Percentiles rank a stretch among this genome's conserved stretches.
phyloP scores from a whole-genome alignment of 2,797 vertebrate genomes.

The Manis javanica region DNA sequence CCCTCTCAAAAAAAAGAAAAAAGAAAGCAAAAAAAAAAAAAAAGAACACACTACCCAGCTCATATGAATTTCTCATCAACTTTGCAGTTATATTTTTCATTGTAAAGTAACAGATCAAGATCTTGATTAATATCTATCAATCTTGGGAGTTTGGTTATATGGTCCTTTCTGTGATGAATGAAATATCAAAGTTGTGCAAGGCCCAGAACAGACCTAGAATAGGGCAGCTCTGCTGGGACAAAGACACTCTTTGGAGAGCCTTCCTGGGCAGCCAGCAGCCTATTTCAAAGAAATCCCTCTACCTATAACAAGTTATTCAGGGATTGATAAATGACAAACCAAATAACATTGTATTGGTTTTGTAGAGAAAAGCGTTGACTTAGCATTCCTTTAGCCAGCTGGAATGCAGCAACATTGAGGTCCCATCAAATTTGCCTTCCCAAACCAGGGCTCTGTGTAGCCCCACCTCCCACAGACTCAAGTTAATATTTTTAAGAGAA shows the following conservation, averaged over 20 bases:
- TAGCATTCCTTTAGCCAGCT: background rate
- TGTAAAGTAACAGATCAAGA: background rate
- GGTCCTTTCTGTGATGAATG: background rate
- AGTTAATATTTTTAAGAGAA: constrained; percentile 41
- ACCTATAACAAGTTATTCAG: constrained; percentile 31
- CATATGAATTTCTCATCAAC: background rate
- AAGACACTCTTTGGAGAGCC: background rate
- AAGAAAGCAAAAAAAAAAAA: no score
- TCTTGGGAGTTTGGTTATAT: background rate
- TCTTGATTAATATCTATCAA: background rate
- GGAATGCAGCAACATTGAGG: background rate
- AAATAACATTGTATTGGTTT: constrained; percentile 59
- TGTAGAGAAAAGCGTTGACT: background rate
- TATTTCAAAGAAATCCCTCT: background rate
- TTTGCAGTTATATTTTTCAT: background rate
- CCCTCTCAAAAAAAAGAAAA: no score
- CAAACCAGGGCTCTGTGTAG: background rate
- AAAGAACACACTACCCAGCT: background rate
- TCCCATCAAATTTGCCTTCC: background rate
- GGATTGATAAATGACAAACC: constrained; percentile 58
- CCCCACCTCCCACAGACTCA: background rate
- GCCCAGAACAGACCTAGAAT: background rate
- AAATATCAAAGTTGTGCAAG: background rate
- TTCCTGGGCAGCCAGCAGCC: constrained; percentile 32
- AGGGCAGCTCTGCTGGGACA: background rate